Conservation (phyloP, 2,113 vertebrate species). For the Halichoerus grypus region DNA sequence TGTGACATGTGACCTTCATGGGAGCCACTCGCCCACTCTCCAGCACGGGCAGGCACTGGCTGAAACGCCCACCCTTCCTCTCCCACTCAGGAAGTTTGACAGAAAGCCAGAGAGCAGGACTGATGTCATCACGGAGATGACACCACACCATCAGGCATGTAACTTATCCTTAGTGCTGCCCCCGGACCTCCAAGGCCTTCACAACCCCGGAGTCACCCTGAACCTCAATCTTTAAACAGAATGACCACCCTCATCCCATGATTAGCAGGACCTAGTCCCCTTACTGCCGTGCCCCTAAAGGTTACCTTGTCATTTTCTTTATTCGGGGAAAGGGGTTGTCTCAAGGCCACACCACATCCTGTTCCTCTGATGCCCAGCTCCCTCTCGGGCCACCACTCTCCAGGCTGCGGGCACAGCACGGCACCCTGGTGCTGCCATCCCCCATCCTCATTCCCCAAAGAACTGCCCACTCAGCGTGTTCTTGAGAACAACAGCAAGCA, state of each 20-base stretch:
- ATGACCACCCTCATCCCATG: rapidly evolving
- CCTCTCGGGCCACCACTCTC: background rate
- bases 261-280: background rate
- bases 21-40: no score
- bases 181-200: background rate
- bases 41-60: background rate
- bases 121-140: background rate
- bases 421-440: background rate
- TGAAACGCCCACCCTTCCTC: background rate
- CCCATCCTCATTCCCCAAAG: background rate
- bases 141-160: rapidly evolving
- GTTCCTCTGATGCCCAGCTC: background rate
- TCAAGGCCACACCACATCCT: background rate
- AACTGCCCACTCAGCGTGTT: background rate
- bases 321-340: rapidly evolving
- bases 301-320: background rate
- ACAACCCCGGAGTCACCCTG: background rate
- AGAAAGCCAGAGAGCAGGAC: background rate
- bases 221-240: background rate
- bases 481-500: background rate
- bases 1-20: background rate
- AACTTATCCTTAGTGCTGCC: background rate
- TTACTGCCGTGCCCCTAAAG: background rate
- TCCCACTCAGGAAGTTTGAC: background rate
- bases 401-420: background rate